Base-by-base conservation (phyloP, 1,140 invertebrate genomes). In the Eumeta japonica region DNA sequence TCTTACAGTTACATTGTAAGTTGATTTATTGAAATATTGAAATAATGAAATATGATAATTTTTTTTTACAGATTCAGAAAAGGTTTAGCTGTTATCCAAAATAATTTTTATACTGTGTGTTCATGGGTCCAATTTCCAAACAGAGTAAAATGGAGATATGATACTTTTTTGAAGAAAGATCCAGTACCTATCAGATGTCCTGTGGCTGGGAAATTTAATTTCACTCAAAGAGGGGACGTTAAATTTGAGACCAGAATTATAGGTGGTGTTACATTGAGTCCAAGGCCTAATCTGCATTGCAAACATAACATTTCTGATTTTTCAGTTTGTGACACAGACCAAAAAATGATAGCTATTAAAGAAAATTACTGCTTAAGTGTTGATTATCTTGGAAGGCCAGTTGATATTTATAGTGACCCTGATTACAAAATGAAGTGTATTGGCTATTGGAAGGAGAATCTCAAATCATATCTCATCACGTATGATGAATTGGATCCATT, bases 361-460 rank as follows among this genome's bases (percentile, higher is more conserved):
- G 93, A 94, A 57, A 94, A 90, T 45, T 96, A 96, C 52, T 98
- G 95, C 65, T 77, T 96, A 3, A 90, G 92, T n/a, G 92, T 98
- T 2, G 94, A 98, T 77, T 86, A 97, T 74, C 82, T 91, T 50
- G 94, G 93, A 36, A 79, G 88, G 54, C 94, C 94, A 3, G 86
- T 95, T 17, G 94, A 94, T 74, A 94, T 94, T 62, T 94, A 94
- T 80, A 93, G 90, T 80, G 90, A 94, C 56, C 92, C 94, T 10
- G 96, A 98, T 81, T 95, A 97, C 55, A 87, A 86, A 60, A 88
- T 98, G 85, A 93, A 94, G 60, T 98, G 96, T 66, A 94, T 98
- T 52, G 96, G 94, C 2, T 98, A 85, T 67, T 98, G 93, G 91
- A 96, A 97, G 68, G 96, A 98, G 65, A 97, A 98, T 81, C 79